Evolutionary conservation across 2,888 invertebrate species (phyloP).

Genomic region (Bhutanitis thaidina): DNA sequence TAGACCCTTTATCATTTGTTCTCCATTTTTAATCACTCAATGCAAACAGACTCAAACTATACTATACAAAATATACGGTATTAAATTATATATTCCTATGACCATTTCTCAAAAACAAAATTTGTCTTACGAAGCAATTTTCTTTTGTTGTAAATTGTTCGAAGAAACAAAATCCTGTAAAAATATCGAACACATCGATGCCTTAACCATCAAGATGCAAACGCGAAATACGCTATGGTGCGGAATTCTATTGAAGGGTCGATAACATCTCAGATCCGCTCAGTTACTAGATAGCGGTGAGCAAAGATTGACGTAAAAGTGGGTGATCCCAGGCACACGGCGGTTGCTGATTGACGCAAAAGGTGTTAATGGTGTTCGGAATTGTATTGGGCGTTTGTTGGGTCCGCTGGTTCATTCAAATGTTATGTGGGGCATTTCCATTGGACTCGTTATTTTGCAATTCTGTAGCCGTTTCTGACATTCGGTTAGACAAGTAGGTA

Average conservation of each 20-base stretch:
- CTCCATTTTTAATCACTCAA: too few species aligned
- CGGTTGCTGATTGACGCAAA: constrained; percentile 43
- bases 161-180: too few species aligned
- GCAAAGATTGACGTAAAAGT: constrained; percentile 53
- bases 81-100: too few species aligned
- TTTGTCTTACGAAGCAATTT: too few species aligned
- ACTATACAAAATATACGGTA: too few species aligned
- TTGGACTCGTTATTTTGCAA: constrained; percentile 2
- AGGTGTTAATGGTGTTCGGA: constrained; percentile 46
- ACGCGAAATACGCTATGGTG: constrained; percentile 5
- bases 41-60: too few species aligned
- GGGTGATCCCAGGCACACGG: constrained; percentile 39
- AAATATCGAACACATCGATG: too few species aligned
- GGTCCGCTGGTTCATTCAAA: constrained; percentile 5
- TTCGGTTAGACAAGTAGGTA: too few species aligned
- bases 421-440: constrained; percentile 1
- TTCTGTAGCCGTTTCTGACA: neutral
- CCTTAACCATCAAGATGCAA: constrained; percentile 2
- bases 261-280: constrained; percentile 28
- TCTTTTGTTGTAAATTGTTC: too few species aligned
- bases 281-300: constrained; percentile 24
- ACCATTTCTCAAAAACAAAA: too few species aligned
- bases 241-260: constrained; percentile 27
- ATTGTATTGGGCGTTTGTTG: constrained; percentile 19
- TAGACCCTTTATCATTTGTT: too few species aligned